Conservation (phyloP, 2,113 vertebrate species). For the Zapus hudsonius region DNA sequence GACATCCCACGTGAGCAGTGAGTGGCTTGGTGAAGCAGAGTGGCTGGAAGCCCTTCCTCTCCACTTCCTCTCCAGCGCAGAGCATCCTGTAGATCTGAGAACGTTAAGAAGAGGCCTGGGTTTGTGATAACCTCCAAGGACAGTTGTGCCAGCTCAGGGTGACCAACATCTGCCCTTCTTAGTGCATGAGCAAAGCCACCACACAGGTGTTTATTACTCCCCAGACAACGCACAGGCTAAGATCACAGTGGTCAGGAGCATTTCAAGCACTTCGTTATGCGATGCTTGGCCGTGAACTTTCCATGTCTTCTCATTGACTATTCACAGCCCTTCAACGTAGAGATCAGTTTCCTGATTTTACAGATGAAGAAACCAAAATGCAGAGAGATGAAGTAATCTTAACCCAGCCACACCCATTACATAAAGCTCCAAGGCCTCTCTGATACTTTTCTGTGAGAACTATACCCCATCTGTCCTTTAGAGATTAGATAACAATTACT, state of each 20-base stretch:
- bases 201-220: too few species aligned
- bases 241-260: neutral
- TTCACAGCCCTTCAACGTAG: neutral
- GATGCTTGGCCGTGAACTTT: neutral
- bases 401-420: too few species aligned
- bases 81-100: neutral
- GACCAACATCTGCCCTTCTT: neutral
- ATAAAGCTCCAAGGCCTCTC: neutral
- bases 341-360: neutral
- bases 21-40: too few species aligned
- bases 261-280: neutral
- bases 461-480: neutral
- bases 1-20: too few species aligned
- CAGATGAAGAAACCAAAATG: neutral
- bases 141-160: neutral
- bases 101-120: neutral
- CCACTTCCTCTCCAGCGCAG: too few species aligned
- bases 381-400: neutral
- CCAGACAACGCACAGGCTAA: neutral
- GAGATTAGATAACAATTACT: neutral
- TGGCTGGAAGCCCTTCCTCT: too few species aligned
- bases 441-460: neutral
- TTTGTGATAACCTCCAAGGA: neutral
- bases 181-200: neutral
- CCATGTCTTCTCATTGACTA: neutral